phyloP scores from a whole-genome alignment of 2,797 vertebrate genomes.

The Coluber constrictor region DNA sequence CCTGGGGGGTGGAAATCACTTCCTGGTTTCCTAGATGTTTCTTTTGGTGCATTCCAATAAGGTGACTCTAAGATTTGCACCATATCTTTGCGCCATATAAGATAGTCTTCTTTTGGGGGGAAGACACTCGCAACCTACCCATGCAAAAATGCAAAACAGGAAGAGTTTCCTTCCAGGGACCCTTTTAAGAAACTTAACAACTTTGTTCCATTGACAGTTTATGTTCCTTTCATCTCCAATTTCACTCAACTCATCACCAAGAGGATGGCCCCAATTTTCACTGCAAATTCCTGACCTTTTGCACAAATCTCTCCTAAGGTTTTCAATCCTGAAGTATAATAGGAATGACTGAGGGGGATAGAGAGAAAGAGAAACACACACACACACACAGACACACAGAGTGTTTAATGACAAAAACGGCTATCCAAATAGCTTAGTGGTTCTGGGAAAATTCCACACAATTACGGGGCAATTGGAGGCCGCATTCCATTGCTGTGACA shows the following conservation, averaged over 20 bases:
- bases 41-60: neutral
- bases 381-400: no score
- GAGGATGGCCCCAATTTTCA: neutral
- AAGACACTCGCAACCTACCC: neutral
- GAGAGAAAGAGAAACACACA: neutral
- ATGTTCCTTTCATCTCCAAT: rapidly evolving
- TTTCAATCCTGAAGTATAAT: neutral
- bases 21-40: neutral
- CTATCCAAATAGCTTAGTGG: neutral
- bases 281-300: neutral
- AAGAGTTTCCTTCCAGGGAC: neutral
- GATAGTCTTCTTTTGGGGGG: neutral
- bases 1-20: neutral
- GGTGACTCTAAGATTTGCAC: no score
- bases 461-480: neutral
- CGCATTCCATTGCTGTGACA: neutral
- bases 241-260: neutral
- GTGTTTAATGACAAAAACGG: neutral
- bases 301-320: neutral
- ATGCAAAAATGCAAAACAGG: neutral
- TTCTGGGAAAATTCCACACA: neutral
- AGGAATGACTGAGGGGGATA: neutral
- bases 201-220: no score
- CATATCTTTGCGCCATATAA: no score
- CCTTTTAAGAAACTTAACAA: neutral